These are phyloP conservation scores for Huso huso DNA, from an alignment of 2,797 vertebrate species.

Conservation along the genomic window DNA sequence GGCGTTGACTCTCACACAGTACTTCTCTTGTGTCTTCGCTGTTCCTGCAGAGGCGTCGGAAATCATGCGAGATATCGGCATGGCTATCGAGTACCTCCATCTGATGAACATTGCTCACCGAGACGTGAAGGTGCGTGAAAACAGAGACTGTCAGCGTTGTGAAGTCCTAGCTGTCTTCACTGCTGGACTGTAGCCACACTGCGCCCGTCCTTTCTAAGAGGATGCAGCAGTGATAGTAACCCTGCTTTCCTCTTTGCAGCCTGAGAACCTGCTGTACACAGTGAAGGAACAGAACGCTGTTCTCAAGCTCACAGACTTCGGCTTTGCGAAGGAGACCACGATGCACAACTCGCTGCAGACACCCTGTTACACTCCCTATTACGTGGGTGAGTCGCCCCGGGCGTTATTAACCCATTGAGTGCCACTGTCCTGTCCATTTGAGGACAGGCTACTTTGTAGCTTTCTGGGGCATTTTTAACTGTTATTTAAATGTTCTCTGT, in stretches of 20 bases:
- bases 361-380: constrained; percentile 95
- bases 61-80: constrained; percentile 92
- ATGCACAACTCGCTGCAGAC: constrained; percentile 87
- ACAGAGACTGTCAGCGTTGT: neutral
- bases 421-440: no score
- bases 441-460: no score
- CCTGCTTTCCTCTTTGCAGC: constrained; percentile 53
- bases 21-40: neutral
- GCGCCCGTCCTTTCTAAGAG: neutral
- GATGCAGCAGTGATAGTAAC: neutral
- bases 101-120: constrained; percentile 87
- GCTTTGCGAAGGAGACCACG: constrained; percentile 94
- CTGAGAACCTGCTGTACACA: constrained; percentile 92
- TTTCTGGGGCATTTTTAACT: no score
- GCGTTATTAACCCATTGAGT: no score
- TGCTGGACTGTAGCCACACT: neutral
- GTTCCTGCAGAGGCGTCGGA: constrained; percentile 77
- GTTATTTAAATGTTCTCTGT: no score
- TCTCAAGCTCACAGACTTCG: constrained; percentile 95
- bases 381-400: constrained; percentile 78
- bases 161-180: neutral
- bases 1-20: no score
- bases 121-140: constrained; percentile 80
- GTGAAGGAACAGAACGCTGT: constrained; percentile 67
- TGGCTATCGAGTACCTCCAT: constrained; percentile 86